Evolutionary conservation across 2,888 invertebrate species (phyloP), one percentile per base, ranked within the genome.

Genomic region (Lepidonotus clava): DNA sequence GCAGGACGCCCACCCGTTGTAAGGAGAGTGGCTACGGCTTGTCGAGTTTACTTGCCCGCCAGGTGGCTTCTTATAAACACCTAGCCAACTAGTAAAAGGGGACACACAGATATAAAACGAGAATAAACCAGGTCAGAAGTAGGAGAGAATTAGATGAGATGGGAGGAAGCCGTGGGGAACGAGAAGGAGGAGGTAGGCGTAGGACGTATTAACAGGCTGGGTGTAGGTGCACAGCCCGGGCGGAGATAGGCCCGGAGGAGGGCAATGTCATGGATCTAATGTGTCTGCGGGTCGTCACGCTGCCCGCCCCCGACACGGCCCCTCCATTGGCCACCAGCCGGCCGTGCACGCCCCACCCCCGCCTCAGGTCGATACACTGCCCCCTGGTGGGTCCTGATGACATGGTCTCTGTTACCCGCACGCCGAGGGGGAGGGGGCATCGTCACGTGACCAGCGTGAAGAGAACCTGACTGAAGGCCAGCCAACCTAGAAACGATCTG

Each of bases 181-280:
- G 46, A 18, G 46, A 18, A 8, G 46, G 46, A 46, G 46, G 8
- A 46, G 46, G 46, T 8, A 8, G 46, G 46, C 8, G 46, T 18
- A 46, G 46, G 46, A 18, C 46, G 46, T n/a, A n/a, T n/a, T n/a
- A n/a, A n/a, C n/a, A 18, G 46, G 46, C 46, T 8, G 46, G 46
- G 18, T n/a, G n/a, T n/a, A n/a, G n/a, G n/a, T n/a, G n/a, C n/a
- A n/a, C n/a, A n/a, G n/a, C n/a, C n/a, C n/a, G n/a, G n/a, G 56
- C 14, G 14, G 21, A 56, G 56, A 56, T 56, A 56, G 56, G 14
- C 21, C 14, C 56, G 18, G n/a, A 18, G 4, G 71, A 18, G 36
- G 71, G 34, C 71, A 71, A 38, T 38, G 71, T 71, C 8, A 34
- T 38, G 71, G 11, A 18, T 71, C 71, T 71, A 71, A 71, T 34